A percentile compares a stretch with the other conserved stretches of the same genome.
Conservation (phyloP, 2,888 invertebrate genomes). For the Apamea anceps region DNA sequence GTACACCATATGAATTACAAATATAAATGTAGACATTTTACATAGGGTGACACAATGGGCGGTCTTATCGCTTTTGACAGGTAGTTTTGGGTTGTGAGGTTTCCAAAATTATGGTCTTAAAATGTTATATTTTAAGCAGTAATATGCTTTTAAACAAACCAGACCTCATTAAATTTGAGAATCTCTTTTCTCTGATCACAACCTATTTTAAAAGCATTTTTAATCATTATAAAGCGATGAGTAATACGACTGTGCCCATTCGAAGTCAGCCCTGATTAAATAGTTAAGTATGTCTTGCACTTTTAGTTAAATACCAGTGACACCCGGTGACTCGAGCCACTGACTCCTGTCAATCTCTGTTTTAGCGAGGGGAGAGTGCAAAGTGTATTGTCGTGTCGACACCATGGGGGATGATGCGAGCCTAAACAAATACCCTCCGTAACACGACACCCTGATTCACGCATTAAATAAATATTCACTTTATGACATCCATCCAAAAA, state of each 20-base stretch:
- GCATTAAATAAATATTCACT: slow-evolving; percentile 59
- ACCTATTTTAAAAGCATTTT: not conserved
- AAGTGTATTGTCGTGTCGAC: slow-evolving; percentile 81
- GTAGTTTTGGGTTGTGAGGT: not conserved
- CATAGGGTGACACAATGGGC: too few relatives aligned
- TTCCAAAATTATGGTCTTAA: too few relatives aligned
- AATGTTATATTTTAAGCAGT: too few relatives aligned
- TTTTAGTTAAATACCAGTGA: slow-evolving; percentile 63
- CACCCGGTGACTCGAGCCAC: slow-evolving; percentile 59
- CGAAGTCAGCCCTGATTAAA: slow-evolving; percentile 45
- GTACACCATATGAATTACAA: too few relatives aligned
- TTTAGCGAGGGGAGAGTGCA: slow-evolving; percentile 68
- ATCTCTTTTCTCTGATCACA: too few relatives aligned
- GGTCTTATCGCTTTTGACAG: too few relatives aligned
- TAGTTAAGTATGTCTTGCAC: slow-evolving; percentile 54
- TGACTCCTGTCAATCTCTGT: slow-evolving; percentile 72
- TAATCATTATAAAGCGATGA: slow-evolving; percentile 34
- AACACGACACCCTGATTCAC: slow-evolving; percentile 61
- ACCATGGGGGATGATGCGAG: slow-evolving; percentile 62
- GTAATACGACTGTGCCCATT: slow-evolving; percentile 11
- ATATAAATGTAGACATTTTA: too few relatives aligned
- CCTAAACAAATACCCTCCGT: slow-evolving; percentile 64
- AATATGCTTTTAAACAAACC: too few relatives aligned
- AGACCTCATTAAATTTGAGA: too few relatives aligned
- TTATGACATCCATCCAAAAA: slow-evolving; percentile 36